These are phyloP conservation scores for Motacilla alba DNA, from an alignment of 2,113 vertebrate genomes.

Conservation along the genomic window DNA sequence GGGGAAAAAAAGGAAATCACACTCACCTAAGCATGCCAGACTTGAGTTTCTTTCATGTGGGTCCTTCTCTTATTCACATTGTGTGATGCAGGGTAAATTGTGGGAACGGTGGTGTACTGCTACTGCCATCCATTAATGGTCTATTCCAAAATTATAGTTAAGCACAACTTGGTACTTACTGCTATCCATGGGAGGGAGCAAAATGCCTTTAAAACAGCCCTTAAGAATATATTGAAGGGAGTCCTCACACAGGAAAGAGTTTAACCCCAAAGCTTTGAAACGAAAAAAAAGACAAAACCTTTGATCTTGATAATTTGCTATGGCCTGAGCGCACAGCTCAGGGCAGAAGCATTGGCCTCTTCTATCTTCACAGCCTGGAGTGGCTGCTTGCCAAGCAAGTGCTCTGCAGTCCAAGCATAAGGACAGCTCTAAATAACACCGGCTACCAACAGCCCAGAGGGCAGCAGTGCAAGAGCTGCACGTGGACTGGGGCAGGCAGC, in stretches of 20 bases:
- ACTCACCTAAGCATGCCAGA: not conserved
- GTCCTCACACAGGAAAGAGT: not conserved
- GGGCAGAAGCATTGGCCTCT: conserved; percentile 16
- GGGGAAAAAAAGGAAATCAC: not conserved
- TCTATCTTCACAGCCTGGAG: conserved; percentile 1
- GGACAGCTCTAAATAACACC: conserved; percentile 9
- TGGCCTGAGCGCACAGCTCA: not conserved
- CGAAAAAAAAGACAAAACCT: not conserved
- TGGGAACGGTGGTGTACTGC: not conserved
- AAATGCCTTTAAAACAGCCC: not conserved
- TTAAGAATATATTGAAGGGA: not conserved
- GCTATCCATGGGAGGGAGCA: not conserved
- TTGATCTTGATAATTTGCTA: conserved; percentile 19
- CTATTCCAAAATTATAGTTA: not conserved
- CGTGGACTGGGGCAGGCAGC: not conserved
- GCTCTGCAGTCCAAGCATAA: conserved; percentile 10
- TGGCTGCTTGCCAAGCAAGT: conserved; percentile 33
- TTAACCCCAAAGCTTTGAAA: not conserved
- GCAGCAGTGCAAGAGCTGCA: not conserved
- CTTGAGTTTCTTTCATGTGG: not conserved
- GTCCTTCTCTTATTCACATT: not conserved
- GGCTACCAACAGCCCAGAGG: conserved; percentile 12
- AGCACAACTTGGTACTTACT: not conserved
- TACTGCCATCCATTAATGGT: not conserved
- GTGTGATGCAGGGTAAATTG: not conserved